phyloP scores from a whole-genome alignment of 2,888 invertebrate genomes.

The Stenichneumon culpator region DNA sequence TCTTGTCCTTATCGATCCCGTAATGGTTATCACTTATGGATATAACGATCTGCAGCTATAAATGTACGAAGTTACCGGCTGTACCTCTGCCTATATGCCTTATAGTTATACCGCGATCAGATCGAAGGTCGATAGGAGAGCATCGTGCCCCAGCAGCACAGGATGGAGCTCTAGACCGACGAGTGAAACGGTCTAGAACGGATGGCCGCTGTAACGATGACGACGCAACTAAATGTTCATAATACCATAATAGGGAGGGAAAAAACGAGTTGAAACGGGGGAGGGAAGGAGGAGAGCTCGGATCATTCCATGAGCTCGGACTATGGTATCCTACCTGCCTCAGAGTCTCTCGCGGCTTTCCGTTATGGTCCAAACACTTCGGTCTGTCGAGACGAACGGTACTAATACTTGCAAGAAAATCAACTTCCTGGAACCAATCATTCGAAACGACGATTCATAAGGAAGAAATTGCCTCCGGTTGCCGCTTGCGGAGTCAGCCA shows the following conservation, averaged over 20 bases:
- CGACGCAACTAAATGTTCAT: slow-evolving; percentile 83
- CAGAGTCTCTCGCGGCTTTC: slow-evolving; percentile 46
- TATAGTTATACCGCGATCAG: slow-evolving; percentile 49
- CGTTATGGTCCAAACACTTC: slow-evolving; percentile 76
- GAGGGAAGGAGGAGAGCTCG: slow-evolving; percentile 38
- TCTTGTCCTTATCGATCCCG: slow-evolving; percentile 57
- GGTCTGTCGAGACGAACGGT: slow-evolving; percentile 72
- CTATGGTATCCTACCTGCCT: slow-evolving; percentile 39
- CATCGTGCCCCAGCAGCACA: slow-evolving; percentile 43
- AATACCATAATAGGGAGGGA: slow-evolving; percentile 82
- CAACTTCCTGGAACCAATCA: slow-evolving; percentile 79
- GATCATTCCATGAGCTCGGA: slow-evolving; percentile 56
- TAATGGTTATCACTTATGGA: slow-evolving; percentile 57
- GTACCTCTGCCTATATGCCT: slow-evolving; percentile 25
- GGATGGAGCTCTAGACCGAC: slow-evolving; percentile 58
- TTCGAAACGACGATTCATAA: slow-evolving; percentile 78
- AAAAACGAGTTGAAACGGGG: slow-evolving; percentile 70
- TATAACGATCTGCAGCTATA: slow-evolving; percentile 46
- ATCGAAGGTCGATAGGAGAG: slow-evolving; percentile 65
- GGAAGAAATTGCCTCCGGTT: slow-evolving; percentile 72
- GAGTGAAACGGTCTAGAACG: slow-evolving; percentile 68
- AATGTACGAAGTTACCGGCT: slow-evolving; percentile 46
- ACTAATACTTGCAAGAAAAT: slow-evolving; percentile 71
- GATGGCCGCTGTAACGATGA: slow-evolving; percentile 81
- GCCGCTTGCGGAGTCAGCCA: slow-evolving; percentile 59